These are phyloP conservation scores for Ammodytes marinus DNA, from an alignment of 2,113 vertebrate species.

Conservation along the genomic window DNA sequence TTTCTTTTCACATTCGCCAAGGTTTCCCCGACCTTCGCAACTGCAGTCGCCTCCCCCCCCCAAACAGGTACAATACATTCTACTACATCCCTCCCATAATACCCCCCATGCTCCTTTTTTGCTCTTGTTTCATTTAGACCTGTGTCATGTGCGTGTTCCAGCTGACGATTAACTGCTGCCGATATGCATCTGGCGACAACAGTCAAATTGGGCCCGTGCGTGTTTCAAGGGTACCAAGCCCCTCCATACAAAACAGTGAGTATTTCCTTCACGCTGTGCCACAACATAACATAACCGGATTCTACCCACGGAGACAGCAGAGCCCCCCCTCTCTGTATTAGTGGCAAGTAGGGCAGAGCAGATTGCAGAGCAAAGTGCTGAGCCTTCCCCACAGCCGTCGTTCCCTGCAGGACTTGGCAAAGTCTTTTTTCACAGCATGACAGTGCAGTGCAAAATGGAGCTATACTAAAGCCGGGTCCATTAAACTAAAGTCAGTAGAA, in stretches of 20 bases:
- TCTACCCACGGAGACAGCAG: slow-evolving; percentile 34
- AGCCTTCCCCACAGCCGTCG: slow-evolving; percentile 73
- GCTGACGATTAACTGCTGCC: slow-evolving; percentile 38
- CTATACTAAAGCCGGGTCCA: slow-evolving; percentile 54
- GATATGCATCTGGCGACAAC: slow-evolving; percentile 9
- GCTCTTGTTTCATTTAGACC: slow-evolving; percentile 37
- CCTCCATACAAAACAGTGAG: slow-evolving; percentile 23
- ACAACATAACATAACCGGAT: slow-evolving; percentile 54
- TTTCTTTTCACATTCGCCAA: slow-evolving; percentile 47
- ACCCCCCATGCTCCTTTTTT: slow-evolving; percentile 3
- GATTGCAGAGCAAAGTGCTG: slow-evolving; percentile 82
- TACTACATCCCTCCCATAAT: slow-evolving; percentile 23
- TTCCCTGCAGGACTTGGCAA: slow-evolving; percentile 77
- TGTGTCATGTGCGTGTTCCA: slow-evolving; percentile 25
- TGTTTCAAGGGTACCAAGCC: slow-evolving; percentile 54
- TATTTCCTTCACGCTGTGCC: slow-evolving; percentile 45
- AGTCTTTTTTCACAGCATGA: slow-evolving; percentile 80
- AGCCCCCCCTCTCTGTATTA: slow-evolving; percentile 56
- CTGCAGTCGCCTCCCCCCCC: slow-evolving; percentile 22
- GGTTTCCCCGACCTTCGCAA: slow-evolving; percentile 44
- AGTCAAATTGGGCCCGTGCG: slow-evolving; percentile 9
- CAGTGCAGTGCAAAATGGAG: slow-evolving; percentile 79
- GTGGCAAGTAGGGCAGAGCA: slow-evolving; percentile 80
- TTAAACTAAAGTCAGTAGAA: slow-evolving; percentile 42
- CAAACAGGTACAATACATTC: slow-evolving; percentile 55